A percentile compares a stretch with the other conserved stretches of the same genome.
Evolutionary conservation across 2,797 vertebrate species (phyloP).

Genomic region (Rhinichthys osculus): DNA sequence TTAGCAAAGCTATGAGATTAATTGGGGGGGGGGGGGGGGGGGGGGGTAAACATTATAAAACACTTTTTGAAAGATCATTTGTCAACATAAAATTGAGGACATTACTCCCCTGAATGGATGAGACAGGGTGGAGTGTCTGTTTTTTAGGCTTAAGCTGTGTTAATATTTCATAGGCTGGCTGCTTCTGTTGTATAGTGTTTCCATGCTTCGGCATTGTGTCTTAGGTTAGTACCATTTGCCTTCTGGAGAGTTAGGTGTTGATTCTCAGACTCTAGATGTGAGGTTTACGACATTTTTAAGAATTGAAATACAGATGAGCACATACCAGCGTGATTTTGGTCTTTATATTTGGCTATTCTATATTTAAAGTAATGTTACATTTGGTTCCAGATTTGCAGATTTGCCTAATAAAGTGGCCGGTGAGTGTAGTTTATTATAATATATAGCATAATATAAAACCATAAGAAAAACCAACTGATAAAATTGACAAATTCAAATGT

Average conservation of each 20-base stretch:
- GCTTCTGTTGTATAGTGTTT: constrained; percentile 58
- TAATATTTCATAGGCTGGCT: constrained; percentile 66
- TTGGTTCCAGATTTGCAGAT: no score
- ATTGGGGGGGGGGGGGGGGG: no score
- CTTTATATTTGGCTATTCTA: not conserved
- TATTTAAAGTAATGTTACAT: no score
- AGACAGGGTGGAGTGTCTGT: constrained; percentile 26
- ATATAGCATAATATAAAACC: no score
- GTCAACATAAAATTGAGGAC: not conserved
- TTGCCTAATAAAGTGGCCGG: no score
- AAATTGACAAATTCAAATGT: not conserved
- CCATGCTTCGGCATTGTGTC: constrained; percentile 37
- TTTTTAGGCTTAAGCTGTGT: constrained; percentile 42
- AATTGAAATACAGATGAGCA: constrained; percentile 1
- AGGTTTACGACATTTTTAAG: not conserved
- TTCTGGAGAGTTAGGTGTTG: constrained; percentile 19
- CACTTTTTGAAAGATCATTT: constrained; percentile 3
- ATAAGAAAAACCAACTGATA: not conserved
- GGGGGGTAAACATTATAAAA: not conserved
- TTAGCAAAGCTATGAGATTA: not conserved
- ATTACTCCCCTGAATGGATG: not conserved
- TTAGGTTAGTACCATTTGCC: constrained; percentile 31
- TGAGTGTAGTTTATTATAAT: no score
- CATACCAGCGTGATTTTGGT: not conserved
- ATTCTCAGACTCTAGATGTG: constrained; percentile 4